These are phyloP conservation scores for Cheumatopsyche charites DNA, from an alignment of 1,140 invertebrate genomes.

Conservation along the genomic window DNA sequence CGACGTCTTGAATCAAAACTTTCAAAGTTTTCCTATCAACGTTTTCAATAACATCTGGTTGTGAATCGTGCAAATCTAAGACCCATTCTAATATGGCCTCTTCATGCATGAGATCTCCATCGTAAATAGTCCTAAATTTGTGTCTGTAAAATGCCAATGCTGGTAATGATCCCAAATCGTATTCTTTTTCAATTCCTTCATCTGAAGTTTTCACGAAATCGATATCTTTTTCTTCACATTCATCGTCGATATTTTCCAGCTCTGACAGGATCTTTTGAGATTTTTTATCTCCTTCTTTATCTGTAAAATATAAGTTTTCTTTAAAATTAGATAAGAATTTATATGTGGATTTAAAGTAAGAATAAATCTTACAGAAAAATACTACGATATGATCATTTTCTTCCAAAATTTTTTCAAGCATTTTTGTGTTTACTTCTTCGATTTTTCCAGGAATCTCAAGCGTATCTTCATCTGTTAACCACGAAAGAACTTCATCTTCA, in stretches of 20 bases:
- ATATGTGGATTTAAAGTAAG: too few relatives aligned
- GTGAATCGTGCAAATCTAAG: slow-evolving; percentile 80
- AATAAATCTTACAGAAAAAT: slow-evolving; percentile 81
- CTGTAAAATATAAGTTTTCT: slow-evolving; percentile 56
- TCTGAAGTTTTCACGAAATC: slow-evolving; percentile 94
- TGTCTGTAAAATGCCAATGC: slow-evolving; percentile 88
- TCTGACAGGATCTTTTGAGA: slow-evolving; percentile 88
- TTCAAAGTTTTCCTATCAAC: slow-evolving; percentile 90
- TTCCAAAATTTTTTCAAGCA: slow-evolving; percentile 89
- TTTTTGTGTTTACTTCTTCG: slow-evolving; percentile 89
- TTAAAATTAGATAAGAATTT: background rate
- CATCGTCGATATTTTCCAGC: slow-evolving; percentile 93
- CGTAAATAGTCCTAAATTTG: slow-evolving; percentile 87
- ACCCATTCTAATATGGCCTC: slow-evolving; percentile 91
- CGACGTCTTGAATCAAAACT: slow-evolving; percentile 86
- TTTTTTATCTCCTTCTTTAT: slow-evolving; percentile 88
- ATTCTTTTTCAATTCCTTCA: slow-evolving; percentile 86
- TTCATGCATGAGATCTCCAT: slow-evolving; percentile 89
- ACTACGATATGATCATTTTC: slow-evolving; percentile 90
- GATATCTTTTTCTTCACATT: slow-evolving; percentile 90
- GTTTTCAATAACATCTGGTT: slow-evolving; percentile 88
- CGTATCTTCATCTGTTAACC: slow-evolving; percentile 91
- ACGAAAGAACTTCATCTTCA: slow-evolving; percentile 87
- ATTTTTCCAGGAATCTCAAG: slow-evolving; percentile 91
- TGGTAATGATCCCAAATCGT: slow-evolving; percentile 82